Conservation (phyloP, 1,140 invertebrate species). For the Theocolax elegans region DNA sequence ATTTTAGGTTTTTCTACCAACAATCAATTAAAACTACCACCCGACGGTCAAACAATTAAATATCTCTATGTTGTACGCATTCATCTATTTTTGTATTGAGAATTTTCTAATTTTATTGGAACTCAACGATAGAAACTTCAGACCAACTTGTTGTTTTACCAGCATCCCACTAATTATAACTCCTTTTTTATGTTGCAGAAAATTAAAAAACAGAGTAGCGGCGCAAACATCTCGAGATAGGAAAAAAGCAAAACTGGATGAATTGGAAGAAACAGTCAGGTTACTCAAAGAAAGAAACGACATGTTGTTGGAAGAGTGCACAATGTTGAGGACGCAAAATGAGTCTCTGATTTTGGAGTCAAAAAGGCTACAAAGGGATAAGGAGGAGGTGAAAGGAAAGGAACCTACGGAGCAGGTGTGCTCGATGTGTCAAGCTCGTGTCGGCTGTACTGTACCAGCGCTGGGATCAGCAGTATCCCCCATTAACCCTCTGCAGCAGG, state of each 20-base stretch:
- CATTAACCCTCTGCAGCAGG: slow-evolving; percentile 83
- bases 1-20: no score
- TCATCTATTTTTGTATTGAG: no score
- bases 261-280: slow-evolving; percentile 82
- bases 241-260: slow-evolving; percentile 93
- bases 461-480: slow-evolving; percentile 81
- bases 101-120: no score
- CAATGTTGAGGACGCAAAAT: slow-evolving; percentile 74
- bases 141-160: no score
- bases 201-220: slow-evolving; percentile 96
- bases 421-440: slow-evolving; percentile 65
- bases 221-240: slow-evolving; percentile 97
- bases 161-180: no score
- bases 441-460: slow-evolving; percentile 70
- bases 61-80: no score
- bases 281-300: slow-evolving; percentile 75
- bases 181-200: slow-evolving; percentile 75
- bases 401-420: slow-evolving; percentile 59
- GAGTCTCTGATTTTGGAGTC: slow-evolving; percentile 75
- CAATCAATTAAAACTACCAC: no score
- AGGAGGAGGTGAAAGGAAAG: slow-evolving; percentile 62
- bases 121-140: no score
- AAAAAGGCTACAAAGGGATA: slow-evolving; percentile 69
- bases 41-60: no score
- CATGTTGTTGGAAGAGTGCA: slow-evolving; percentile 73